Evolutionary conservation across 2,113 vertebrate species (phyloP).

Genomic region (Hemiprocne comata): DNA sequence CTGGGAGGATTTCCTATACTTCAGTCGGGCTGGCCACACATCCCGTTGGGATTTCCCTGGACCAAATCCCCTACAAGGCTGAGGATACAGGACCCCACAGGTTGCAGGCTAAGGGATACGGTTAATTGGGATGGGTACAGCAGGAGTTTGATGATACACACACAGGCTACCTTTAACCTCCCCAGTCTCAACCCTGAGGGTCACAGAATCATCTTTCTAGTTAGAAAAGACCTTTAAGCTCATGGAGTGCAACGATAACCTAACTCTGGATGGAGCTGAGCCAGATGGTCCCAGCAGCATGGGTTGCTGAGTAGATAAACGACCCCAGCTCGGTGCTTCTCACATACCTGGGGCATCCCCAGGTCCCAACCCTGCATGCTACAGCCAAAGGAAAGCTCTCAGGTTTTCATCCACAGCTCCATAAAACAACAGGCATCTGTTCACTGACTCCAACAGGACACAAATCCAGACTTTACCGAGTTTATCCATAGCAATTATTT

Average conservation of each 20-base stretch:
- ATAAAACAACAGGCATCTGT: conserved; percentile 24
- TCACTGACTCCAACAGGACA: fast-evolving
- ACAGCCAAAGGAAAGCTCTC: not conserved
- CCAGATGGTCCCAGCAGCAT: fast-evolving
- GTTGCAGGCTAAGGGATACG: fast-evolving
- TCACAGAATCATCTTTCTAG: no score
- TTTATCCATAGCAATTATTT: conserved; percentile 33
- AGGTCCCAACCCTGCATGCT: fast-evolving
- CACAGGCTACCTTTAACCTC: not conserved
- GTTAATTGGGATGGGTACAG: fast-evolving
- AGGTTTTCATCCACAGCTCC: not conserved
- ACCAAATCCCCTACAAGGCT: not conserved
- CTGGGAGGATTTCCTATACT: not conserved
- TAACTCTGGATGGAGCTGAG: no score
- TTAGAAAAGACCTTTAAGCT: no score
- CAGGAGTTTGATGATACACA: not conserved
- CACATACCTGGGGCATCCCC: not conserved
- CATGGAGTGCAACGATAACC: no score
- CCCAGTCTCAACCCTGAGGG: not conserved
- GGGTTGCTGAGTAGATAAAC: fast-evolving
- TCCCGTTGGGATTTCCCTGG: not conserved
- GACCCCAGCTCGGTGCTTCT: fast-evolving
- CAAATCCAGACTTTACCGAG: conserved; percentile 4
- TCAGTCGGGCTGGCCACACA: fast-evolving
- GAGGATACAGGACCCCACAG: not conserved